Base-by-base conservation (phyloP, 2,797 vertebrate genomes). In the Naso thynnoides region DNA sequence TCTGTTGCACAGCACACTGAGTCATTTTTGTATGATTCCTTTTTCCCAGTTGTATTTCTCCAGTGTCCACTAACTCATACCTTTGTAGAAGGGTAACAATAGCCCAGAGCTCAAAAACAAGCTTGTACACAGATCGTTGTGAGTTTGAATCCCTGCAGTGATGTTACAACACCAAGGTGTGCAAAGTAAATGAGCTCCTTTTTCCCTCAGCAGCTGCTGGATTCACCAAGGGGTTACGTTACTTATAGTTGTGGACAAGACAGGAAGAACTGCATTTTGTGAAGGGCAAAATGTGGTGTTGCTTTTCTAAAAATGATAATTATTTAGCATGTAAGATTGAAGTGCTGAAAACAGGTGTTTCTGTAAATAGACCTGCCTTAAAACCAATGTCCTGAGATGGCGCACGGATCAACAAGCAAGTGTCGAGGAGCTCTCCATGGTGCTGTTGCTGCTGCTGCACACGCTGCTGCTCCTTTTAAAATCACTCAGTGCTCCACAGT, bases 391-490 rank as follows among this genome's bases (percentile, higher is more conserved):
- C 73, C 49, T 65, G 76, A 83, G 79, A 78, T 71, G 13, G 50
- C 11, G 7, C n/a, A 76, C 4, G 66, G 82, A 86, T 86, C 83
- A 81, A 66, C 63, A 27, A 68, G 70, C 74, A 29, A 64, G 57
- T 33, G 65, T 62, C 24, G 57, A 33, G 85, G 60, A 72, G 81
- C 77, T 85, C 82, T 90, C 82, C 72, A 23, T 60, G 78, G 75
- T 73, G 79, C 73, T 73, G 59, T 70, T 72, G 60, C 73, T 74
- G 62, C 57, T 36, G 61, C 76, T 75, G 57, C 74, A 83, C 82
- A 86, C 66, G 11, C 76, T 67, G 66, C 82, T 83, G 82, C 81
- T 73, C 59, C 78, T 84, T 79, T 77, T 78, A 76, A 88, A 88
- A 80, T 62, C 81, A 77, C 70, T 81, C 75, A 39, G 1, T 42